Evolutionary conservation across 2,797 vertebrate genomes (phyloP).

Genomic region (Orestias chungarensis): DNA sequence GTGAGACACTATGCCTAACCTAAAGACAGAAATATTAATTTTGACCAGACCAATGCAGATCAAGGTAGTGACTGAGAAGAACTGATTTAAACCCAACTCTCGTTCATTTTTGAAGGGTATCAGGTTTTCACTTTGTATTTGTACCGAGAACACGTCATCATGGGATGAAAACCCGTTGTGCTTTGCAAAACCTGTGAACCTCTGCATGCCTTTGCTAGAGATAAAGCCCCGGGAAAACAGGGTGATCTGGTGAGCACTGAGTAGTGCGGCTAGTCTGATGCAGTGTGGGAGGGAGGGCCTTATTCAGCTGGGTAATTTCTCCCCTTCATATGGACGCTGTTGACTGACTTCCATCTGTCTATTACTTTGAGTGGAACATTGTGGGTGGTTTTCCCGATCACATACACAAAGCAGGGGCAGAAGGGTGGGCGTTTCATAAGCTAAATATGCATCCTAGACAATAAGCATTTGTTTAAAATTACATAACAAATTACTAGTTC

Average conservation of each 20-base stretch:
- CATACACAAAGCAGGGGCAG: conserved; percentile 65
- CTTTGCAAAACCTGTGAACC: background rate
- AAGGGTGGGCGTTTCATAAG: conserved; percentile 50
- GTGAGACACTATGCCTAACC: background rate
- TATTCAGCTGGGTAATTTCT: conserved; percentile 70
- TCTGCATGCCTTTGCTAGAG: conserved; percentile 26
- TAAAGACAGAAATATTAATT: background rate
- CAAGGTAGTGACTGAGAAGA: background rate
- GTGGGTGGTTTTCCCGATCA: conserved; percentile 74
- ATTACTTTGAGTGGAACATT: conserved; percentile 76
- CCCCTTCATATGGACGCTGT: conserved; percentile 66
- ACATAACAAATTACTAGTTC: conserved; percentile 17
- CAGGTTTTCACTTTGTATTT: background rate
- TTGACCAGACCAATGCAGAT: background rate
- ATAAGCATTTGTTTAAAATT: conserved; percentile 34
- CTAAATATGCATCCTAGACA: conserved; percentile 53
- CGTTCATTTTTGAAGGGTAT: background rate
- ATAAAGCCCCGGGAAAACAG: conserved; percentile 41
- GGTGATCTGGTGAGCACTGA: conserved; percentile 61
- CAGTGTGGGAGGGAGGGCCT: conserved; percentile 74
- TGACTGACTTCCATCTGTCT: conserved; percentile 77
- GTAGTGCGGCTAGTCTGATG: conserved; percentile 63
- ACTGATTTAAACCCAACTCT: background rate
- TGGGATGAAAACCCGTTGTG: conserved; percentile 1
- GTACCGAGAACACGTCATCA: background rate